Base-by-base conservation (phyloP, 2,113 vertebrate genomes). In the Microcebus murinus region DNA sequence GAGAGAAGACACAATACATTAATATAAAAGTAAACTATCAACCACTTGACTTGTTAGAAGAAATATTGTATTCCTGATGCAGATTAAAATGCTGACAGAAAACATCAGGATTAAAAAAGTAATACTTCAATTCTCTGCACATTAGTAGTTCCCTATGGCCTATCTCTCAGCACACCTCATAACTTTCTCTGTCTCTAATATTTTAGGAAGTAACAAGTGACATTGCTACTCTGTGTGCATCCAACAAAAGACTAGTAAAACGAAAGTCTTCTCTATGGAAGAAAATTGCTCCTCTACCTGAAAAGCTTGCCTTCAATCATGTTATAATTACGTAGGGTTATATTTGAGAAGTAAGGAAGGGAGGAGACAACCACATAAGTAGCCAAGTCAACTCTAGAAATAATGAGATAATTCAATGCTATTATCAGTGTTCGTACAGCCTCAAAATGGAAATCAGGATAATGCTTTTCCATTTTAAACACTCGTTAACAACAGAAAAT, bases 171-270 rank as follows among this genome's bases (percentile, higher is more conserved):
- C 57, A 87, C 23, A 84, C 10, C 3, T 45, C 27, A 81, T 23
- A 48, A 71, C 21, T 63, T 77, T 63, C 48, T 65, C 36, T 88
- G 55, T 63, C 48, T 91, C 83, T 61, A 85, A 39, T 67, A 39
- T 48, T 87, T 83, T 52, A 82, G 39, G 31, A 93, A 90, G 67
- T 48, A 80, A 52, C 31, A 92, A 86, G 42, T 85, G 39, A 88
- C 36, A 67, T 0, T 87, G 61, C 21, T 94, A 74, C 59, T 76
- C 15, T 92, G 45, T 36, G 74, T 92, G 45, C 42, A 89, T 61
- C 25, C n/a, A 76, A 80, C 71, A 55, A 91, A 57, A 90, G n/a
- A 21, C 88, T 74, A 91, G 42, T 87, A 84, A 87, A 90, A 92
- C 20, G 20, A 39, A 91, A 80, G 84, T 71, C 31, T 0, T 6